Base-by-base conservation (phyloP, 2,113 vertebrate genomes). In the Sinocyclocheilus anophthalmus region DNA sequence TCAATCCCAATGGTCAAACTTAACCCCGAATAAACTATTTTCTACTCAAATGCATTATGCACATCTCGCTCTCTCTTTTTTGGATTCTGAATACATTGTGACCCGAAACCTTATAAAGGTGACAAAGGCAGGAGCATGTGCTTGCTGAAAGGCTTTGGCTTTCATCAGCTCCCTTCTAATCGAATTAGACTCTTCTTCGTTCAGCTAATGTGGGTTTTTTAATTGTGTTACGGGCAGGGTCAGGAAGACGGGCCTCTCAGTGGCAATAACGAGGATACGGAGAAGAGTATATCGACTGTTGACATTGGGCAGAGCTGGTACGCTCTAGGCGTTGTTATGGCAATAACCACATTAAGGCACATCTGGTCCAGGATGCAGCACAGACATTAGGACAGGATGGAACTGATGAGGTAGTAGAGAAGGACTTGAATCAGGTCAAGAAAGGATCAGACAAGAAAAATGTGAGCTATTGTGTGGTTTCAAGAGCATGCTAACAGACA, bases 281-380 rank as follows among this genome's bases (percentile, higher is more conserved):
- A 65, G 48, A 77, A 67, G 72, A 85, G 77, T 65, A 26, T 84
- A 87, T 75, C 73, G 80, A 87, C 88, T 84, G 88, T 82, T 88
- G 88, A 91, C 83, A 70, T 85, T 88, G 89, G 90, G 87, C 90
- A 91, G 88, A 87, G 86, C 85, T 85, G 86, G 85, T 37, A 59
- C 33, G 85, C 87, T 77, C 85, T 72, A 81, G 84, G 86, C 65
- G 86, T 90, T 87, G 90, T 90, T 87, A 91, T 91, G 87, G 89
- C 83, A 84, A 84, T 91, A 91, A 90, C 83, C 76, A 85, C 85
- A 91, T 91, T 91, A 90, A 70, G 59, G 84, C 80, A 85, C 86
- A 90, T 89, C 90, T 91, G 89, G 85, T 67, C 89, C 85, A 83
- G 89, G 83, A 89, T 90, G 84, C 76, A 39, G 86, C 70, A 65